phyloP scores from a whole-genome alignment of 2,888 invertebrate species.

The Scelioninae gen. 1 region DNA sequence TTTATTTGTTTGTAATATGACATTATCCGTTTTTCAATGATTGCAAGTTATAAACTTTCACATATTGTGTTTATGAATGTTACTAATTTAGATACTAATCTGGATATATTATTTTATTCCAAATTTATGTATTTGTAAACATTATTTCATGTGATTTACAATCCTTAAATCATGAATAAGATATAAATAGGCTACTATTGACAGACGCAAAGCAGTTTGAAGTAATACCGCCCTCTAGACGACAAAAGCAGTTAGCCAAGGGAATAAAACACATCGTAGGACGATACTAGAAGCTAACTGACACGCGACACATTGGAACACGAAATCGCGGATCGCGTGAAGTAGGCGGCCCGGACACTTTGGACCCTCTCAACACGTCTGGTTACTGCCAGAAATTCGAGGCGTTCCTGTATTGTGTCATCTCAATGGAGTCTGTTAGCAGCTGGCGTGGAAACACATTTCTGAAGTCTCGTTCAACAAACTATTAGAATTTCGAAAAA shows the following conservation, averaged over 20 bases:
- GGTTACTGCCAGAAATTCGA: slow-evolving; percentile 76
- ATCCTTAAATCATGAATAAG: too few species aligned
- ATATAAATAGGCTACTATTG: slow-evolving; percentile 2
- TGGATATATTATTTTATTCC: too few species aligned
- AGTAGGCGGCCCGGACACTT: slow-evolving; percentile 59
- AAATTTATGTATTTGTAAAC: too few species aligned
- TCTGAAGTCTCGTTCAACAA: slow-evolving; percentile 81
- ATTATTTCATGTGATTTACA: too few species aligned
- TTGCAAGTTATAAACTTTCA: too few species aligned
- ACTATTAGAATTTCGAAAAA: slow-evolving; percentile 77
- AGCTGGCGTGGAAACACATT: slow-evolving; percentile 81
- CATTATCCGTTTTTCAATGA: too few species aligned
- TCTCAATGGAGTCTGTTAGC: slow-evolving; percentile 73
- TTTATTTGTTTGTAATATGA: too few species aligned
- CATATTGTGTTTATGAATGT: too few species aligned
- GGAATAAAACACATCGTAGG: slow-evolving; percentile 49
- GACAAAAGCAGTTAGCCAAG: slow-evolving; percentile 27
- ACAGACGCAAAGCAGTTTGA: slow-evolving; percentile 2
- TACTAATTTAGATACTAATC: too few species aligned
- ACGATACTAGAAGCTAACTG: slow-evolving; percentile 28
- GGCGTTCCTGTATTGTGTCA: slow-evolving; percentile 77
- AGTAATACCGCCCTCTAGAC: slow-evolving; percentile 7
- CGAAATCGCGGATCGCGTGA: slow-evolving; percentile 53
- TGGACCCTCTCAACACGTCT: slow-evolving; percentile 57
- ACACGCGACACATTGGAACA: slow-evolving; percentile 51